These are phyloP conservation scores for Sus cebifrons DNA, from an alignment of 2,797 vertebrate genomes.

Conservation along the genomic window DNA sequence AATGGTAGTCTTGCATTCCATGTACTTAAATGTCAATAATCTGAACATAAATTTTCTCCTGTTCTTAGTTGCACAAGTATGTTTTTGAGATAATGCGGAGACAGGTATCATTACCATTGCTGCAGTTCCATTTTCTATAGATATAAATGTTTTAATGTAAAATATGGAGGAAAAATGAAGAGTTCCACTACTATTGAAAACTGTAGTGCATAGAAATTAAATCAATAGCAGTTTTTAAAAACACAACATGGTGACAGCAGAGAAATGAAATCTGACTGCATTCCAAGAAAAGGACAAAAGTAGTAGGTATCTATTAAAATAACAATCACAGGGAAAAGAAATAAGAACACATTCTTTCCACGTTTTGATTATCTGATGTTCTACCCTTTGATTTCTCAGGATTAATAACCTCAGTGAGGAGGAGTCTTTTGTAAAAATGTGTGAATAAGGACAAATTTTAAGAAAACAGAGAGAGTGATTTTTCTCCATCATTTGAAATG, in stretches of 20 bases:
- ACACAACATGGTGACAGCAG: slow-evolving; percentile 80
- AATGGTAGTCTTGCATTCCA: slow-evolving; percentile 88
- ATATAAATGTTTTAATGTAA: slow-evolving; percentile 86
- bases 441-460: slow-evolving; percentile 48
- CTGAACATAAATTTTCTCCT: slow-evolving; percentile 85
- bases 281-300: slow-evolving; percentile 86
- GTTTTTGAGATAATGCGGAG: slow-evolving; percentile 88
- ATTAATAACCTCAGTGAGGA: slow-evolving; percentile 56
- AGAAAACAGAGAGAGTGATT: not conserved
- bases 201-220: slow-evolving; percentile 84
- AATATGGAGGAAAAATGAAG: slow-evolving; percentile 85
- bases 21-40: slow-evolving; percentile 89
- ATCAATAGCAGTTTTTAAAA: slow-evolving; percentile 87
- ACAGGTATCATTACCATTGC: slow-evolving; percentile 85
- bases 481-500: slow-evolving; percentile 64
- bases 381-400: slow-evolving; percentile 68
- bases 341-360: slow-evolving; percentile 59
- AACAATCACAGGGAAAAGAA: slow-evolving; percentile 66
- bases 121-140: slow-evolving; percentile 87
- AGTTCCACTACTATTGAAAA: slow-evolving; percentile 82
- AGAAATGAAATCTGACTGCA: slow-evolving; percentile 87
- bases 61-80: slow-evolving; percentile 82
- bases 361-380: slow-evolving; percentile 71
- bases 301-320: slow-evolving; percentile 88
- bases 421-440: slow-evolving; percentile 52